Evolutionary conservation across 2,113 vertebrate species (phyloP), one percentile per base, ranked within the genome.

Genomic region (Lophochroa leadbeateri): DNA sequence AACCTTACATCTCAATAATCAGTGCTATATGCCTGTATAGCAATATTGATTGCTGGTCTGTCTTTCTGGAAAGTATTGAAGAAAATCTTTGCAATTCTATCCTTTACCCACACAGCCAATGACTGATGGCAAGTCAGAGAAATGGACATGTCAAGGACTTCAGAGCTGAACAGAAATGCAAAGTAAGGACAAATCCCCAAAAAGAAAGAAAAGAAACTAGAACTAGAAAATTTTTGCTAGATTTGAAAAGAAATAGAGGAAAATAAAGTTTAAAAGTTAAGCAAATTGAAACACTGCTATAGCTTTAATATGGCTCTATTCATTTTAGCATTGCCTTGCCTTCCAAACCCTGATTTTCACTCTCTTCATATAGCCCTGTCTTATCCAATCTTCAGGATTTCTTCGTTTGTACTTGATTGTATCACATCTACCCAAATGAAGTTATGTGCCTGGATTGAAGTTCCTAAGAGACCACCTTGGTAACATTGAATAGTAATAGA

Each of bases 11-110:
- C 67, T 88, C 70, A 74, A 82, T 88, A 94, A 92, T 92, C 46
- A 67, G 31, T 61, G 64, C 58, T 64, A 50, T 82, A 71, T 72
- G 61, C 69, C 61, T 31, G 11, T 71, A 60, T 35, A 90, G 67
- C 58, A 77, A 41, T 95, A 97, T 95, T 86, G 95, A 96, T 90
- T 93, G 31, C 53, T 61, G 67, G 70, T 41, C 46, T 5, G 4
- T 49, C 94, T 95, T 94, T 92, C 57, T 89, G 52, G 82, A 79
- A 95, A 61, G 21, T 92, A 84, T 88, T 76, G 67, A 82, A 87
- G 82, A 78, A 95, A 96, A 94, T 85, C 52, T 94, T 82, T 94
- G 67, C 67, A 97, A 49, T 72, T 63, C 43, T 92, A 24, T 86
- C 88, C 76, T 94, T 92, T 46, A 87, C 37, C 63, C 47, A 68